Base-by-base conservation (phyloP, 2,797 vertebrate genomes). In the Eulemur mongoz region DNA sequence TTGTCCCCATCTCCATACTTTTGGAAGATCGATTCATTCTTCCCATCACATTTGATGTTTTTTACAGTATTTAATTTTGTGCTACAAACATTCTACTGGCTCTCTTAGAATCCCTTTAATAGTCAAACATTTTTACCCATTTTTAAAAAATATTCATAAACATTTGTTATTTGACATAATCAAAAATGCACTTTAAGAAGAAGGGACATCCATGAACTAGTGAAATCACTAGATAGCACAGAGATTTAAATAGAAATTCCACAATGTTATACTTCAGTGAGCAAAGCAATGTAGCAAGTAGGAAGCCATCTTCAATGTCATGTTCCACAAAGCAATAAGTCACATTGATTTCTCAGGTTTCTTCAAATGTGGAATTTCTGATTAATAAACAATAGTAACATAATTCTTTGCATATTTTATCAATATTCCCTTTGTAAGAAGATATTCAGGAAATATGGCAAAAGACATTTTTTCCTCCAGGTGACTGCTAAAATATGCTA, bases 281-380 rank as follows among this genome's bases (percentile, higher is more conserved):
- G 40, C 45, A 92, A 95, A 93, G 48, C 54, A 95, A 40, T 93
- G 45, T 15, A 76, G 38, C 35, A 65, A 65, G 30, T 52, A 84
- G 48, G 25, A 67, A 90, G 59, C 50, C 82, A 76, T 59, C 30
- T 80, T 89, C 80, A 54, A 67, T 90, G 81, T 91, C 81, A 92
- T 80, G 84, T 88, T 94, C 57, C 70, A 95, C 84, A 96, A 94
- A 96, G 81, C 76, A 96, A 89, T 92, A 96, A 97, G 69, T 81
- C 65, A 87, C 50, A 93, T 83, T 13, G 65, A 95, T 96, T 96
- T 91, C 15, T 94, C 52, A 40, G 5, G 52, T 75, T 81, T 75
- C 72, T 86, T 88, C 65, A 79, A 30, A 80, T 76, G 40, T 61
- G 63, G 27, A 52, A 75, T 75, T 90, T 63, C 67, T 40, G 22